These are phyloP conservation scores for Anseranas semipalmata DNA, from an alignment of 2,113 vertebrate genomes.

Conservation along the genomic window DNA sequence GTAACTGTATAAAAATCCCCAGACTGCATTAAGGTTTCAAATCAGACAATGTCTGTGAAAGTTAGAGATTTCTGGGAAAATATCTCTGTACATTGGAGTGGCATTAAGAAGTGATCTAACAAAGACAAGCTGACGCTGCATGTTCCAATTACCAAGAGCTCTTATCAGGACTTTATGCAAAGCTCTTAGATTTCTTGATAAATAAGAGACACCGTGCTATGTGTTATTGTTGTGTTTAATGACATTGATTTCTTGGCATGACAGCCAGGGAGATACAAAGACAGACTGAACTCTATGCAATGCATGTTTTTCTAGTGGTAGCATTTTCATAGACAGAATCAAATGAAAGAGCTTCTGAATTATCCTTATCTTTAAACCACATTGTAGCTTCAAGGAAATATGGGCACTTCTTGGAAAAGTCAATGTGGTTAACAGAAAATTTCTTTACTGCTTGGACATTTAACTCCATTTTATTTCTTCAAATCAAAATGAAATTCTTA, in stretches of 20 bases:
- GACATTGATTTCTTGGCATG: slow-evolving; percentile 19
- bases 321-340: not conserved
- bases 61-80: slow-evolving; percentile 40
- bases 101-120: slow-evolving; percentile 33
- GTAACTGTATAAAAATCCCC: slow-evolving; percentile 23
- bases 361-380: not conserved
- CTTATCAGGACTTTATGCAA: slow-evolving; percentile 24
- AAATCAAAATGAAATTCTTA: not conserved
- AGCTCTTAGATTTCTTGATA: slow-evolving; percentile 48
- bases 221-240: slow-evolving; percentile 41
- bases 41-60: slow-evolving; percentile 8
- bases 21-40: slow-evolving; percentile 43
- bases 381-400: not conserved
- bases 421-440: not conserved
- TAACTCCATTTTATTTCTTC: not conserved
- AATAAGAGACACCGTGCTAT: slow-evolving; percentile 4
- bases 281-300: not conserved
- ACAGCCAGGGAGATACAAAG: not conserved
- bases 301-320: not conserved
- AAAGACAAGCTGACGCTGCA: slow-evolving; percentile 42
- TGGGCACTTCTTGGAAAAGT: not conserved
- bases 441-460: not conserved
- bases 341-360: slow-evolving; percentile 5
- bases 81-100: not conserved
- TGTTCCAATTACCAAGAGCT: slow-evolving; percentile 53